These are phyloP conservation scores for Drosophila flavopinicola DNA, from an alignment of 2,888 invertebrate species.

Conservation along the genomic window DNA sequence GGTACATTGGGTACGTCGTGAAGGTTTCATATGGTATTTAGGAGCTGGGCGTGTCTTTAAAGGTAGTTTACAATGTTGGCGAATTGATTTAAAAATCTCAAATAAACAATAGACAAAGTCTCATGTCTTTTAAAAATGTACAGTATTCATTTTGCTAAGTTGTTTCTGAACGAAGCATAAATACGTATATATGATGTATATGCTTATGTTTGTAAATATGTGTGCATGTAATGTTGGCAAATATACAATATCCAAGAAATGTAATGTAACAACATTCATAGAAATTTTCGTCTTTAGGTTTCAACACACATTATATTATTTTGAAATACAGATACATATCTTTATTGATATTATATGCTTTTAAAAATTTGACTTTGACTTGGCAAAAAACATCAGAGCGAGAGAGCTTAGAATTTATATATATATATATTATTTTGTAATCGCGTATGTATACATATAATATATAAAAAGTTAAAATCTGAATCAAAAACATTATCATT, in stretches of 20 bases:
- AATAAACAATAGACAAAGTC: conserved; percentile 37
- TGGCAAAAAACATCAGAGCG: conserved; percentile 51
- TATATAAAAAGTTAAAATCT: conserved; percentile 53
- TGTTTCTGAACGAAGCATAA: conserved; percentile 15
- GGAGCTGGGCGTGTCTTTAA: conserved; percentile 32
- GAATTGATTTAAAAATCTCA: conserved; percentile 10
- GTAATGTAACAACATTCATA: conserved; percentile 63
- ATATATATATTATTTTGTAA: conserved; percentile 11
- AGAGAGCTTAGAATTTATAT: conserved; percentile 59
- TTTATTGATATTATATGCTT: conserved; percentile 15
- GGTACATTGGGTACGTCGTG: conserved; percentile 72
- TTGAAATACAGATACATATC: conserved; percentile 17
- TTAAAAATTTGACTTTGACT: conserved; percentile 60
- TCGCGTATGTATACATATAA: conserved; percentile 19
- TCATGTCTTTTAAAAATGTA: conserved; percentile 39
- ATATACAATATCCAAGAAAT: conserved; percentile 56
- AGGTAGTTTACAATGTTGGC: conserved; percentile 18
- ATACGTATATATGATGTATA: conserved; percentile 9
- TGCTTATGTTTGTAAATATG: conserved; percentile 2
- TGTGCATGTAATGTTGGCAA: conserved; percentile 31
- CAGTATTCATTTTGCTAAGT: conserved; percentile 18
- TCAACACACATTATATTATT: conserved; percentile 53
- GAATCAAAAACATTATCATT: conserved; percentile 48
- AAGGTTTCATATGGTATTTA: conserved; percentile 50
- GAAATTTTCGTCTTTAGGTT: conserved; percentile 45